Evolutionary conservation across 2,888 invertebrate species (phyloP).

Genomic region (Heliothis peltigera): DNA sequence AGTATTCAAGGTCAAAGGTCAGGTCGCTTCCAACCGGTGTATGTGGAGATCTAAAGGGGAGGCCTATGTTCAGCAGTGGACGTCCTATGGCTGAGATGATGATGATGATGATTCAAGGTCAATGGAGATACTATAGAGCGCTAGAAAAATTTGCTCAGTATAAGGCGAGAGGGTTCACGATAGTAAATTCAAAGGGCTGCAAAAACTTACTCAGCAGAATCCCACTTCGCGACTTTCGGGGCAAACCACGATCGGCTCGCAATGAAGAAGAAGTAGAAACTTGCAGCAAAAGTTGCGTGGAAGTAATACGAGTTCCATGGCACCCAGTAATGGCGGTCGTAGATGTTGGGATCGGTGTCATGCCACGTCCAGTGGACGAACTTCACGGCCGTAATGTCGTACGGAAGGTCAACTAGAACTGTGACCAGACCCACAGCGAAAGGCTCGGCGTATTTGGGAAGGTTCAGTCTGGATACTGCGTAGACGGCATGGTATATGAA

Average conservation of each 20-base stretch:
- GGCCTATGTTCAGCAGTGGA: too few relatives aligned
- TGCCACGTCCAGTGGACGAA: constrained; percentile 96
- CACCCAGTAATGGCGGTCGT: constrained; percentile 94
- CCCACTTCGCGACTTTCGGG: constrained; percentile 89
- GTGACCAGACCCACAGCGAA: constrained; percentile 92
- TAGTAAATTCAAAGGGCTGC: too few relatives aligned
- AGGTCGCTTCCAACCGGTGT: too few relatives aligned
- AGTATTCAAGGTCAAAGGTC: too few relatives aligned
- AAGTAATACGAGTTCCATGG: constrained; percentile 96
- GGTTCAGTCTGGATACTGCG: constrained; percentile 88
- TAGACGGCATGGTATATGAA: constrained; percentile 91
- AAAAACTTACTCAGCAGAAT: constrained; percentile 85
- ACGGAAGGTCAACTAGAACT: constrained; percentile 94
- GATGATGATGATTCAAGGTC: too few relatives aligned
- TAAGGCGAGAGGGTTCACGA: too few relatives aligned
- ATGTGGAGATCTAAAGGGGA: too few relatives aligned
- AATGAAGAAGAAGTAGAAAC: constrained; percentile 92
- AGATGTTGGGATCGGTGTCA: constrained; percentile 92
- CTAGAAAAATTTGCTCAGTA: too few relatives aligned
- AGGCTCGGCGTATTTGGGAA: constrained; percentile 90
- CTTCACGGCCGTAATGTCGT: constrained; percentile 94
- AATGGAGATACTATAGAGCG: too few relatives aligned
- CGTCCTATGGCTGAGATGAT: too few relatives aligned
- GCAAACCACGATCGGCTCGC: constrained; percentile 88
- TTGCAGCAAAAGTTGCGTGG: constrained; percentile 93